These are phyloP conservation scores for Albula glossodonta DNA, from an alignment of 2,113 vertebrate species.

Conservation along the genomic window DNA sequence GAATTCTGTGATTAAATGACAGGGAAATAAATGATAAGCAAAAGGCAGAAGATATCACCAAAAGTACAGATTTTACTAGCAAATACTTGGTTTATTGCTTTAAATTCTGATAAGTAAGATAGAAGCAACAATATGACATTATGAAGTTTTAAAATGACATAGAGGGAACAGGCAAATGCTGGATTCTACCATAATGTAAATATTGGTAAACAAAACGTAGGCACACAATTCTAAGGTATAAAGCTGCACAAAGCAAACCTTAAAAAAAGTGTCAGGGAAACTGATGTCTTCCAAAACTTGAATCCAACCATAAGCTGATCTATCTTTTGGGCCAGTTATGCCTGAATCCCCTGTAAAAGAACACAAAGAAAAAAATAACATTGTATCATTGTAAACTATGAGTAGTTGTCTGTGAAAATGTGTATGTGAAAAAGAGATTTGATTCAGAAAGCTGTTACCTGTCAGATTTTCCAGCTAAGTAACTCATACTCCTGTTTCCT, in stretches of 20 bases:
- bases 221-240: not conserved
- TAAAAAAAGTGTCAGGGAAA: conserved; percentile 10
- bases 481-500: conserved; percentile 89
- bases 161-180: not conserved
- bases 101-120: not conserved
- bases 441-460: conserved; percentile 66
- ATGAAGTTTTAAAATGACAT: conserved; percentile 9
- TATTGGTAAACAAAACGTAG: not conserved
- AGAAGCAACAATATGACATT: not conserved
- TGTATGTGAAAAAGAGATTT: not conserved
- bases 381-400: not conserved
- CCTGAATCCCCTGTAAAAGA: conserved; percentile 76
- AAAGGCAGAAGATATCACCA: no score
- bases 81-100: conserved; percentile 17
- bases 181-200: not conserved
- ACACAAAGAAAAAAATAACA: conserved; percentile 18
- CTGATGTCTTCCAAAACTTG: not conserved
- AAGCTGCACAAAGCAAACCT: not conserved
- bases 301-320: not conserved
- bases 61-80: conserved; percentile 10
- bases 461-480: conserved; percentile 77
- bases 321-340: conserved; percentile 96
- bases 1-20: not conserved
- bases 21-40: not conserved
- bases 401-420: no score